Evolutionary conservation across 2,113 vertebrate species (phyloP).

Genomic region (Theropithecus gelada): DNA sequence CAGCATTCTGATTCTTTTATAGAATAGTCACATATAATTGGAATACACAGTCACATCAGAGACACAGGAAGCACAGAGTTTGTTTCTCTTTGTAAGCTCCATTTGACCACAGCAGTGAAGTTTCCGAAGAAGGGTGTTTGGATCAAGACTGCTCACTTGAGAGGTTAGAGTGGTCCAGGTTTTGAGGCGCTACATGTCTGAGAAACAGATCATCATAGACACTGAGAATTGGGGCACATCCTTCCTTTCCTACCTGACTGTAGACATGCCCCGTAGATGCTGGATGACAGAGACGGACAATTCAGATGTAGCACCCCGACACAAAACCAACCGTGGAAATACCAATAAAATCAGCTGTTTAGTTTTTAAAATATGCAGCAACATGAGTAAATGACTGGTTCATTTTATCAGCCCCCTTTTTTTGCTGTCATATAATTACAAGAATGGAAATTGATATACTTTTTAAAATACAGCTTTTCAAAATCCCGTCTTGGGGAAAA

Average conservation of each 20-base stretch:
- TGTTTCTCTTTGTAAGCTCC: background rate
- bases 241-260: accelerated
- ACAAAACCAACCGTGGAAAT: background rate
- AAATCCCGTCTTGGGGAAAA: constrained; percentile 17
- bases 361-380: background rate
- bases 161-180: background rate
- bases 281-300: accelerated
- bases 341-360: background rate
- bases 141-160: background rate
- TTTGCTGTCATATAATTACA: background rate
- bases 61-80: background rate
- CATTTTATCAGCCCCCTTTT: background rate
- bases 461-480: constrained; percentile 10
- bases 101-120: background rate
- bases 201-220: background rate
- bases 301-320: background rate
- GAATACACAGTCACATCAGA: background rate
- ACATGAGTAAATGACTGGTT: background rate
- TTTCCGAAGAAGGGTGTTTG: background rate
- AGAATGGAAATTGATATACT: background rate
- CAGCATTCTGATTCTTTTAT: constrained; percentile 34
- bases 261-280: accelerated
- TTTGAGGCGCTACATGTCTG: background rate
- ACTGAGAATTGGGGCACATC: accelerated
- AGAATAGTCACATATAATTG: background rate